Conservation (phyloP, 2,888 invertebrate species). For the Callinectes sapidus region DNA sequence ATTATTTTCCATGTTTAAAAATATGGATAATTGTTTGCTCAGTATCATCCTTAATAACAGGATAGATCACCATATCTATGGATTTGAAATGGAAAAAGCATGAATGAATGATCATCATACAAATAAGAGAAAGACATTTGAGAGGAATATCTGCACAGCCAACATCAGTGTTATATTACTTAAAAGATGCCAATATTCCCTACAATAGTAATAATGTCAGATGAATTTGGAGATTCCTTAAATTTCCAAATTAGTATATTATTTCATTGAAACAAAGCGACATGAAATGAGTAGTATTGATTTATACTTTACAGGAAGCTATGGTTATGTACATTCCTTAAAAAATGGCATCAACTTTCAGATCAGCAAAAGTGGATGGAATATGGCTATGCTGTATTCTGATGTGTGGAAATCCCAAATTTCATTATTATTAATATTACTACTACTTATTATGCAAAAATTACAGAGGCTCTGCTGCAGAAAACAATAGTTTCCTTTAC, state of each 20-base stretch:
- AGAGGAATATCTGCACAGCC: neutral
- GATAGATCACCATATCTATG: neutral
- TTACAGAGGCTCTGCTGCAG: neutral
- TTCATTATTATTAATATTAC: neutral
- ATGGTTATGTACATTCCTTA: neutral
- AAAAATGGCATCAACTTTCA: neutral
- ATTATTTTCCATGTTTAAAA: neutral
- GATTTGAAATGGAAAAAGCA: neutral
- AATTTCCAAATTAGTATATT: neutral
- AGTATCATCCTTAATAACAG: neutral
- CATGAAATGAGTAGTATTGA: neutral
- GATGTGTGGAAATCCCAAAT: neutral
- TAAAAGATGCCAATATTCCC: neutral
- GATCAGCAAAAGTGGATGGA: neutral
- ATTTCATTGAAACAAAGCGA: neutral
- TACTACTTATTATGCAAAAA: neutral
- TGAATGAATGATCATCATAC: neutral
- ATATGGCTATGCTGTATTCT: neutral
- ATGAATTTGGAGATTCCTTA: neutral
- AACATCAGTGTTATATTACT: neutral
- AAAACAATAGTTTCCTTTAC: neutral
- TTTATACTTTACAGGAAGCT: neutral
- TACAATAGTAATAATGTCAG: neutral
- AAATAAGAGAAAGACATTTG: neutral
- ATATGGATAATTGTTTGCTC: neutral